Evolutionary conservation across 2,888 invertebrate species (phyloP).

Genomic region (Kryphioiulus occultus): DNA sequence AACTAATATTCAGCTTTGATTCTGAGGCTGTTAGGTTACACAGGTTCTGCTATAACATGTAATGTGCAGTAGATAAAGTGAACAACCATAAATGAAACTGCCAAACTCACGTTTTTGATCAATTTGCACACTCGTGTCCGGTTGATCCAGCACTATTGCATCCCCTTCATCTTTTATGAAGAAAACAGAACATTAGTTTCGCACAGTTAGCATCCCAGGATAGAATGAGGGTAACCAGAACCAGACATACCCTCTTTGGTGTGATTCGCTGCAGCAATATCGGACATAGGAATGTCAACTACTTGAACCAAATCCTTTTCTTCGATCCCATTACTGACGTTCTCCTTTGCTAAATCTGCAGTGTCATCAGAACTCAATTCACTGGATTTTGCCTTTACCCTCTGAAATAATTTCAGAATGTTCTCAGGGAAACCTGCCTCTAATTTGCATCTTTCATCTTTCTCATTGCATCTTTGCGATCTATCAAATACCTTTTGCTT

Average conservation of each 20-base stretch:
- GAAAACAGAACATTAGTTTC: background rate
- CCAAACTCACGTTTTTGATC: background rate
- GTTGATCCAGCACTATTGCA: background rate
- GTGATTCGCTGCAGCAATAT: background rate
- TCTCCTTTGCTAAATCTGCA: background rate
- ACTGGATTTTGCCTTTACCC: background rate
- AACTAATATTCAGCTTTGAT: too few relatives aligned
- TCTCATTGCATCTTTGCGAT: too few relatives aligned
- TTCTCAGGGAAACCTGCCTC: too few relatives aligned
- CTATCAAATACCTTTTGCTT: background rate
- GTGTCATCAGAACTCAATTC: background rate
- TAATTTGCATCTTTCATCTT: too few relatives aligned
- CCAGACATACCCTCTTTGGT: background rate
- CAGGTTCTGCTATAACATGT: too few relatives aligned
- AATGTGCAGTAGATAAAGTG: too few relatives aligned
- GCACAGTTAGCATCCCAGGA: background rate
- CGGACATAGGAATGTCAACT: background rate
- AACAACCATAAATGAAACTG: too few relatives aligned
- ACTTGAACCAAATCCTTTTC: background rate
- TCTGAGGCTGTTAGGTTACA: too few relatives aligned
- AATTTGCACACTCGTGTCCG: background rate
- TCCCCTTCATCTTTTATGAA: background rate
- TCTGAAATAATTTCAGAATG: background rate
- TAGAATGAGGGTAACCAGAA: background rate
- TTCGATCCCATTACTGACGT: background rate